A percentile compares a stretch with the other conserved stretches of the same genome.
Conservation (phyloP, 2,888 invertebrate genomes). For the Laothoe populi region DNA sequence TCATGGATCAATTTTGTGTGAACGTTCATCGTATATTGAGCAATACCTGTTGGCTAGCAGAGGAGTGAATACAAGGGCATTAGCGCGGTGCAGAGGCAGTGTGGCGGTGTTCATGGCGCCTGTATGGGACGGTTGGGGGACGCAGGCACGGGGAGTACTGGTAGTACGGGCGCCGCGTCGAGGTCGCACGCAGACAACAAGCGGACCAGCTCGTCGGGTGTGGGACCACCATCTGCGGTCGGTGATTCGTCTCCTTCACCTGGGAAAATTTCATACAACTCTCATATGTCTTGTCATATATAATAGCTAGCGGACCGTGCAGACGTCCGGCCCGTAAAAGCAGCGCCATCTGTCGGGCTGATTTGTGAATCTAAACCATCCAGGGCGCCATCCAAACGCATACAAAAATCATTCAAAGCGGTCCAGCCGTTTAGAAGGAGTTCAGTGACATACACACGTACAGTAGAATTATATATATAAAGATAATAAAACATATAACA, state of each 20-base stretch:
- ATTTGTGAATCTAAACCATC: no score
- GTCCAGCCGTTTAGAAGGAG: no score
- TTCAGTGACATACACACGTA: no score
- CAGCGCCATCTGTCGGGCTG: no score
- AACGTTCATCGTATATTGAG: neutral
- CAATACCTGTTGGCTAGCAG: neutral
- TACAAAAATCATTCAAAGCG: no score
- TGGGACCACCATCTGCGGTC: conserved; percentile 92
- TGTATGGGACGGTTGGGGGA: conserved; percentile 72
- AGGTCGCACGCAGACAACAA: conserved; percentile 97
- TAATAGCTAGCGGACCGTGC: no score
- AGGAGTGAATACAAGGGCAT: conserved; percentile 36
- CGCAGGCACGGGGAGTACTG: conserved; percentile 40
- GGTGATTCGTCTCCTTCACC: conserved; percentile 79
- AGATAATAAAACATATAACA: no score
- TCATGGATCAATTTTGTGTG: no score
- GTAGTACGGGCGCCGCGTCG: conserved; percentile 89
- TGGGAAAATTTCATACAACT: conserved; percentile 31
- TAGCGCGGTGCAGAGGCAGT: conserved; percentile 47
- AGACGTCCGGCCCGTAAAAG: no score
- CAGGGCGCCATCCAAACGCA: no score
- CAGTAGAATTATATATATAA: no score
- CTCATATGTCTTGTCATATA: no score
- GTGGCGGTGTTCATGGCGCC: conserved; percentile 57
- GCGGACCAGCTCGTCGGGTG: conserved; percentile 94